Percentiles rank a stretch among this genome's conserved stretches.
Evolutionary conservation across 2,113 vertebrate genomes (phyloP).

Genomic region (Calypte anna): DNA sequence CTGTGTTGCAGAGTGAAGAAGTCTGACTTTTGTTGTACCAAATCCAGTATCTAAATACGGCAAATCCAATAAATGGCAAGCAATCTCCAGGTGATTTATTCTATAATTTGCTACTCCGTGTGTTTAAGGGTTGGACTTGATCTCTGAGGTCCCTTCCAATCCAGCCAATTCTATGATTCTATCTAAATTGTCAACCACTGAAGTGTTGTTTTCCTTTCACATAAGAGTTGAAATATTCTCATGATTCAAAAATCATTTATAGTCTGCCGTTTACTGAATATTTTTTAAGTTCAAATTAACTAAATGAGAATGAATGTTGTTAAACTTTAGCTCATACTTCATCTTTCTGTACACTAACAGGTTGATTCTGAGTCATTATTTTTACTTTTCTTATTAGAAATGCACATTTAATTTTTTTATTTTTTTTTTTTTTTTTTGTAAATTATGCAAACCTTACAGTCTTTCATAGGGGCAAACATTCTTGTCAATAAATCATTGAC

Average conservation of each 20-base stretch:
- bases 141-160: too few relatives aligned
- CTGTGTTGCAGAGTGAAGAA: not conserved
- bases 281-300: not conserved
- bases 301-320: not conserved
- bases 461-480: slow-evolving; percentile 12
- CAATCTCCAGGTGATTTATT: not conserved
- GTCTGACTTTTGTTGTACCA: not conserved
- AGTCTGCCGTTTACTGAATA: not conserved
- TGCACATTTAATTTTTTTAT: not conserved
- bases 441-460: not conserved
- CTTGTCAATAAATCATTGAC: slow-evolving; percentile 38
- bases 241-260: not conserved
- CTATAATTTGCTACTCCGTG: not conserved
- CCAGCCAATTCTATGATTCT: too few relatives aligned
- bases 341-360: not conserved
- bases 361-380: not conserved
- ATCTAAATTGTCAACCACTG: not conserved
- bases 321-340: not conserved
- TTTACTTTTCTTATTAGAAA: not conserved
- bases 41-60: not conserved
- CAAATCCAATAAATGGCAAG: not conserved
- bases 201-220: not conserved
- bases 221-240: not conserved
- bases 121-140: too few relatives aligned
- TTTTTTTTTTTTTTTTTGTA: not conserved